Evolutionary conservation across 1,140 invertebrate species (phyloP), one percentile per base, ranked within the genome.

Genomic region (Calephelis virginiensis): DNA sequence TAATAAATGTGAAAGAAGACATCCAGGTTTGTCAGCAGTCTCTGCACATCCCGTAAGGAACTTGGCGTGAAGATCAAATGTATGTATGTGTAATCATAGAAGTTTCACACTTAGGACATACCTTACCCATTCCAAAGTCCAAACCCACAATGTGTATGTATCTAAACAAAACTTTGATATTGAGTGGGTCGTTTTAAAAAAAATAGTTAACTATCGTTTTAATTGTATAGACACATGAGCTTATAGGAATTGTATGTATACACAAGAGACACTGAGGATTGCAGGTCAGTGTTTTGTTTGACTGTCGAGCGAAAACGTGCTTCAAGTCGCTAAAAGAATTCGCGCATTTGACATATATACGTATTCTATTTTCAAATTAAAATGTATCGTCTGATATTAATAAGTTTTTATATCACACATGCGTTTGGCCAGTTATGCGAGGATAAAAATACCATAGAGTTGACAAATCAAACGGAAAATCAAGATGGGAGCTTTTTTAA

Each of bases 361-460:
- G 61, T 28, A 37, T 43, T 64, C 63, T 64, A 64, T 64, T 56
- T 64, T 64, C 13, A 53, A 65, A 68, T 62, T 63, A 38, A 8
- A 69, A 85, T 81, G 77, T 67, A 73, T 60, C 14, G 67, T 45
- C 28, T 78, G 62, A 68, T 81, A 70, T 71, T 81, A 67, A 64
- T 76, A 61, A 65, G 69, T 71, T 45, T 76, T 40, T 72, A 74
- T n/a, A 45, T 76, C 14, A 66, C 70, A 38, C 64, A 64, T 67
- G 73, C 66, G 17, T 74, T 49, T 17, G 76, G 74, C 47, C 75
- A 83, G 61, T 75, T 80, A 12, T 86, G 83, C 37, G 61, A 66
- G 6, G 79, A 82, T n/a, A 63, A 69, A 50, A 67, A 73, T 61
- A 86, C 77, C 68, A 70, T 86, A 11, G 83, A 88, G 63, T 66